Percentiles rank a stretch among this genome's conserved stretches.
Evolutionary conservation across 1,140 invertebrate genomes (phyloP).

Genomic region (Sycobia sp.): DNA sequence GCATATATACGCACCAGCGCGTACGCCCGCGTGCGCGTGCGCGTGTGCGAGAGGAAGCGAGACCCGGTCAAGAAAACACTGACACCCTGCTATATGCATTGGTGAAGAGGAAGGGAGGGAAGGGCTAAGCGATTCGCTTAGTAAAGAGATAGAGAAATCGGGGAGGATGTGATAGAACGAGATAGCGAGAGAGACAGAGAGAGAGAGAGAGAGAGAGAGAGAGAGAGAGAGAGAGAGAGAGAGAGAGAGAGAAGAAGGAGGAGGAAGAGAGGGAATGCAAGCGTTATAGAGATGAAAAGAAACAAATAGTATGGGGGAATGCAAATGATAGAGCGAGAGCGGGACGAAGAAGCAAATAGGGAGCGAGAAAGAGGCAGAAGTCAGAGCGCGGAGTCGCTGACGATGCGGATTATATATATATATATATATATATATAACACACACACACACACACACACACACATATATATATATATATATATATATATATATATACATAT

Average conservation of each 20-base stretch:
- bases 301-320: background rate
- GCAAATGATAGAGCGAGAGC: background rate
- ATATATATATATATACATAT: no score
- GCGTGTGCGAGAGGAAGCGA: background rate
- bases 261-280: background rate
- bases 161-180: no score
- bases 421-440: no score
- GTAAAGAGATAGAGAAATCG: constrained; percentile 7
- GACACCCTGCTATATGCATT: background rate
- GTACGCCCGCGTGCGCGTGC: background rate
- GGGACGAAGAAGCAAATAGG: background rate
- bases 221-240: background rate
- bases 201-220: constrained; percentile 11
- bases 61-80: background rate
- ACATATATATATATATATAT: no score
- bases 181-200: constrained; percentile 18
- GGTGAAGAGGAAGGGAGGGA: no score
- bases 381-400: no score
- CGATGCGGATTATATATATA: no score
- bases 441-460: no score
- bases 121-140: constrained; percentile 5
- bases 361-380: no score
- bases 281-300: background rate
- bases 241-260: background rate
- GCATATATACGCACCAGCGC: background rate